These are phyloP conservation scores for Drosophila albomicans DNA, from an alignment of 1,140 invertebrate species.

Conservation along the genomic window DNA sequence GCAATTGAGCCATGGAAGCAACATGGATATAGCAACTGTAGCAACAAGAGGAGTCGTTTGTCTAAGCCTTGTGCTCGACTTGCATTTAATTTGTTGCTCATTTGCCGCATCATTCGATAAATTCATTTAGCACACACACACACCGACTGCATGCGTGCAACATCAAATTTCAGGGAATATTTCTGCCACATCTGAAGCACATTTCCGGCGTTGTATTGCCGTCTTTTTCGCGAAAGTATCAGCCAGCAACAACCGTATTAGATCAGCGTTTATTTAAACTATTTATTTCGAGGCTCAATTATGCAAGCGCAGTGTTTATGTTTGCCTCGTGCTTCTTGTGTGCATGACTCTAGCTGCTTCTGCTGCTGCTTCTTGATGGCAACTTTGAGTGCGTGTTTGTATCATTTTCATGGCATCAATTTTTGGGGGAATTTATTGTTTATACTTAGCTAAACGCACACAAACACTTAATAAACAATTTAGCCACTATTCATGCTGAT, in stretches of 20 bases:
- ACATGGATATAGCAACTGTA: slow-evolving; percentile 15
- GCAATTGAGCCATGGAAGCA: slow-evolving; percentile 65
- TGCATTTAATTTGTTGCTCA: slow-evolving; percentile 69
- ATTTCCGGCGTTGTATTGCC: slow-evolving; percentile 54
- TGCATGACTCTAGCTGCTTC: slow-evolving; percentile 33
- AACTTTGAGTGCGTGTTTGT: slow-evolving; percentile 39
- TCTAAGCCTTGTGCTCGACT: slow-evolving; percentile 25
- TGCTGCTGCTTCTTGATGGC: slow-evolving; percentile 12
- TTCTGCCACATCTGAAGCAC: slow-evolving; percentile 17
- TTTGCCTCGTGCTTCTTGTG: slow-evolving; percentile 32
- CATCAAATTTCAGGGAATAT: slow-evolving; percentile 40
- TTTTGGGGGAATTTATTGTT: slow-evolving; percentile 69
- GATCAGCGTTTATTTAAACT: slow-evolving; percentile 49
- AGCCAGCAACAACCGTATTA: slow-evolving; percentile 18
- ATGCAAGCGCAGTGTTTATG: slow-evolving; percentile 68
- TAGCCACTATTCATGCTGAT: slow-evolving; percentile 48
- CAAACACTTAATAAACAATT: slow-evolving; percentile 79
- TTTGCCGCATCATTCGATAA: slow-evolving; percentile 81
- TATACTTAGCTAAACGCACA: slow-evolving; percentile 57
- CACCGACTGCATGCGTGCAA: slow-evolving; percentile 28
- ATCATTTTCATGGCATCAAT: slow-evolving; percentile 65
- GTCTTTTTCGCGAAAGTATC: slow-evolving; percentile 19
- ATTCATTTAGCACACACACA: slow-evolving; percentile 33
- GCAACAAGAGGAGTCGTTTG: slow-evolving; percentile 57
- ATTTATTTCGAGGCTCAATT: slow-evolving; percentile 73